These are phyloP conservation scores for Rhabditophanes sp. DNA, from an alignment of 2,888 invertebrate species.

Conservation along the genomic window DNA sequence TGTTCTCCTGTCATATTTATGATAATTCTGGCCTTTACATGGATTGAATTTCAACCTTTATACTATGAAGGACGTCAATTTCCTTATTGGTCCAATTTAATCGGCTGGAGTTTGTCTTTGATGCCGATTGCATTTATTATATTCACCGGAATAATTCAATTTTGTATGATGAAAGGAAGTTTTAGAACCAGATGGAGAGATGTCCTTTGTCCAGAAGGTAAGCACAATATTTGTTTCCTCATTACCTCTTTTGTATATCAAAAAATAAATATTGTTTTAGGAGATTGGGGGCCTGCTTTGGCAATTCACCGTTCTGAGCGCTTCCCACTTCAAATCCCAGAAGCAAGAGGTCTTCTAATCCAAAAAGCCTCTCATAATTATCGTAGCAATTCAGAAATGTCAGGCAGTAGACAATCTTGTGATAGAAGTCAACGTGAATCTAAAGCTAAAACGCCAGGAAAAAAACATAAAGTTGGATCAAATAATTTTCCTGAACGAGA, in stretches of 20 bases:
- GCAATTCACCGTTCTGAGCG: conserved; percentile 42
- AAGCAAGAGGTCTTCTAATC: conserved; percentile 28
- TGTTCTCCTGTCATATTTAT: conserved; percentile 57
- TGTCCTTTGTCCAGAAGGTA: conserved; percentile 37
- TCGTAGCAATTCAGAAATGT: too few relatives aligned
- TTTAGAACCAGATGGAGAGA: conserved; percentile 31
- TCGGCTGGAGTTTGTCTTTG: conserved; percentile 60
- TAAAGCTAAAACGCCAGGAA: too few relatives aligned
- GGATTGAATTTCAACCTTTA: conserved; percentile 55
- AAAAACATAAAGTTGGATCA: too few relatives aligned
- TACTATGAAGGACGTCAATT: conserved; percentile 56
- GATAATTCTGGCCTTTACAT: conserved; percentile 61
- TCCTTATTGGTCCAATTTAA: conserved; percentile 51
- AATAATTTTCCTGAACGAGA: too few relatives aligned
- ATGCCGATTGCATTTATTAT: conserved; percentile 59
- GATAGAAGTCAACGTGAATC: too few relatives aligned
- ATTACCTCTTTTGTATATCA: too few relatives aligned
- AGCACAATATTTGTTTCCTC: too few relatives aligned
- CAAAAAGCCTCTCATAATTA: too few relatives aligned
- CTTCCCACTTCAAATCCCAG: conserved; percentile 44
- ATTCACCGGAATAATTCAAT: conserved; percentile 51
- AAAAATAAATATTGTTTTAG: too few relatives aligned
- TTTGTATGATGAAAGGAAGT: conserved; percentile 41
- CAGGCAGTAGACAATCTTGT: too few relatives aligned
- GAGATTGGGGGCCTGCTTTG: conserved; percentile 45